These are phyloP conservation scores for Diploptera punctata DNA, from an alignment of 2,888 invertebrate genomes.

Conservation along the genomic window DNA sequence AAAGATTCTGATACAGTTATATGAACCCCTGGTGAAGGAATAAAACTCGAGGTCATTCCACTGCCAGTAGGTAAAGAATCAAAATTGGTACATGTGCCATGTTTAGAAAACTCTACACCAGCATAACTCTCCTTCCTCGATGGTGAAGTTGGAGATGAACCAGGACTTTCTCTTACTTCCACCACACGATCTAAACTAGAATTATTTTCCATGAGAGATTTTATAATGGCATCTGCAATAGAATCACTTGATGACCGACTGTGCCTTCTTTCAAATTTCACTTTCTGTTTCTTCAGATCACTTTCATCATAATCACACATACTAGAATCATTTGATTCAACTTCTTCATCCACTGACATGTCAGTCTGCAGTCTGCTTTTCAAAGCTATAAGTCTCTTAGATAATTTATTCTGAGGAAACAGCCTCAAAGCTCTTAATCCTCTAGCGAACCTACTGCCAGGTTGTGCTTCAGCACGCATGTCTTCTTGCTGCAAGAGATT, in stretches of 20 bases:
- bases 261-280: slow-evolving; percentile 31
- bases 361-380: slow-evolving; percentile 61
- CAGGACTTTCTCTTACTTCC: slow-evolving; percentile 50
- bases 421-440: slow-evolving; percentile 69
- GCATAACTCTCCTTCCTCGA: slow-evolving; percentile 22
- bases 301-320: slow-evolving; percentile 54
- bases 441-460: slow-evolving; percentile 59
- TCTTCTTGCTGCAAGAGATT: slow-evolving; percentile 63
- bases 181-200: slow-evolving; percentile 38
- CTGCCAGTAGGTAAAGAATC: too few species aligned
- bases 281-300: slow-evolving; percentile 46
- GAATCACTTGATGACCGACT: slow-evolving; percentile 56
- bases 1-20: slow-evolving; percentile 34
- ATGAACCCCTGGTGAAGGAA: slow-evolving; percentile 1
- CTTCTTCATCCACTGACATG: slow-evolving; percentile 59
- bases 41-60: not conserved
- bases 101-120: slow-evolving; percentile 10
- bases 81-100: not conserved
- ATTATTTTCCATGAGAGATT: slow-evolving; percentile 58
- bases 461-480: slow-evolving; percentile 59
- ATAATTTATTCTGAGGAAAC: slow-evolving; percentile 65
- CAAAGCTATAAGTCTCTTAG: slow-evolving; percentile 67
- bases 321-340: slow-evolving; percentile 49
- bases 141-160: slow-evolving; percentile 40
- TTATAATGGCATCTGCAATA: slow-evolving; percentile 71